phyloP scores from a whole-genome alignment of 2,888 invertebrate species.

The Drosophila niveifrons region DNA sequence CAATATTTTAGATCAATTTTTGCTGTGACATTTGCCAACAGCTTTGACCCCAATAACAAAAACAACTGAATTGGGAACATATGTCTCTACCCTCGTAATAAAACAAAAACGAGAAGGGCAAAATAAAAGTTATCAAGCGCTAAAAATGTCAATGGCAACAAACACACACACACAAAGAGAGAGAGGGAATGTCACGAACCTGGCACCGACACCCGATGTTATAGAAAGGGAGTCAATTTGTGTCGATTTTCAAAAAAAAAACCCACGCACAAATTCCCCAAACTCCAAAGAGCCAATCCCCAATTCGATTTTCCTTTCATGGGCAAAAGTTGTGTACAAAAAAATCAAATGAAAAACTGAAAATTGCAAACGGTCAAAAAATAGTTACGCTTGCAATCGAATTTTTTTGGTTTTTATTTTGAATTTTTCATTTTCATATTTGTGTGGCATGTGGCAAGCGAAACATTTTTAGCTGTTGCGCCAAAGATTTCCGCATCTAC shows the following conservation, averaged over 20 bases:
- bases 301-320: conserved; percentile 12
- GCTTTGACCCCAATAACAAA: not conserved
- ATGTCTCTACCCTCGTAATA: conserved; percentile 10
- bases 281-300: conserved; percentile 1
- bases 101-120: not conserved
- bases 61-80: conserved; percentile 17
- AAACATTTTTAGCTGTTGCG: conserved; percentile 35
- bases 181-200: conserved; percentile 44
- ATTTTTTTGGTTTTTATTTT: conserved; percentile 3
- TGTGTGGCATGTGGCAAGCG: conserved; percentile 47
- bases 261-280: conserved; percentile 41
- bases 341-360: conserved; percentile 9
- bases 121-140: conserved; percentile 5
- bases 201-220: conserved; percentile 30
- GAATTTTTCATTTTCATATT: not conserved
- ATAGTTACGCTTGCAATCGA: conserved; percentile 31
- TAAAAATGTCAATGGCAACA: conserved; percentile 56
- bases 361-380: conserved; percentile 32
- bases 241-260: not conserved
- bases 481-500: conserved; percentile 42
- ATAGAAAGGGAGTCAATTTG: not conserved
- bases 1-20: conserved; percentile 31
- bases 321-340: not conserved
- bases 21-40: conserved; percentile 31
- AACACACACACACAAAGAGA: conserved; percentile 30